Conservation (phyloP, 1,140 invertebrate species). For the Leptopilina boulardi region DNA sequence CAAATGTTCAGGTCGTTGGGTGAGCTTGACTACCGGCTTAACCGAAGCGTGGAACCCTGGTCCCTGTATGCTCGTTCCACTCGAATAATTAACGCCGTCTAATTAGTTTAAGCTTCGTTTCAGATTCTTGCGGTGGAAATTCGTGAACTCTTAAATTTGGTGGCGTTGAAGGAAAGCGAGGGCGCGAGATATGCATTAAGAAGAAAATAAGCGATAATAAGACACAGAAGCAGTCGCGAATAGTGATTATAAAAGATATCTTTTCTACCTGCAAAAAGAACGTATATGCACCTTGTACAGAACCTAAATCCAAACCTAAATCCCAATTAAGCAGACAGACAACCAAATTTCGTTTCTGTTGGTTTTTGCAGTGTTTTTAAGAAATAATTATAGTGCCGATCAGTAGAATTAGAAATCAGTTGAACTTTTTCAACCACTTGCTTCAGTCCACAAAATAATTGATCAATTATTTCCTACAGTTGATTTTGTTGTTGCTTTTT, state of each 20-base stretch:
- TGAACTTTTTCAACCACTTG: too few species aligned
- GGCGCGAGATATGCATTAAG: background rate
- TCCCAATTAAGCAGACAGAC: too few species aligned
- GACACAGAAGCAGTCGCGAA: background rate
- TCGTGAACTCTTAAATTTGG: constrained; percentile 19
- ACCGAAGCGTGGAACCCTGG: background rate
- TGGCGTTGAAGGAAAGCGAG: constrained; percentile 4
- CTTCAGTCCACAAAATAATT: too few species aligned
- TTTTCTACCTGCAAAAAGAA: background rate
- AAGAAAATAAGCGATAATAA: background rate
- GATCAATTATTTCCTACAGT: too few species aligned
- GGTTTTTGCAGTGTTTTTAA: too few species aligned
- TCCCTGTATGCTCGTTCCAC: constrained; percentile 34
- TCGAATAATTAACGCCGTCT: constrained; percentile 47
- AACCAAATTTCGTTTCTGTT: too few species aligned
- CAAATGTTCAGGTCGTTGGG: constrained; percentile 29
- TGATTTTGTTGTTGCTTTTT: background rate
- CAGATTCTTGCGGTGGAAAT: constrained; percentile 39
- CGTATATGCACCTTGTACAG: background rate
- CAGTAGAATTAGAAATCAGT: too few species aligned
- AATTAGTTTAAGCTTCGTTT: constrained; percentile 54
- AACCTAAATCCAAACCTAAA: too few species aligned
- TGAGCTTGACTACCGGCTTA: constrained; percentile 20
- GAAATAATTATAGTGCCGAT: too few species aligned
- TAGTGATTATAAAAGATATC: background rate